Percentiles rank a stretch among this genome's conserved stretches.
These are phyloP conservation scores for Operophtera brumata DNA, from an alignment of 2,888 invertebrate genomes.

Conservation along the genomic window DNA sequence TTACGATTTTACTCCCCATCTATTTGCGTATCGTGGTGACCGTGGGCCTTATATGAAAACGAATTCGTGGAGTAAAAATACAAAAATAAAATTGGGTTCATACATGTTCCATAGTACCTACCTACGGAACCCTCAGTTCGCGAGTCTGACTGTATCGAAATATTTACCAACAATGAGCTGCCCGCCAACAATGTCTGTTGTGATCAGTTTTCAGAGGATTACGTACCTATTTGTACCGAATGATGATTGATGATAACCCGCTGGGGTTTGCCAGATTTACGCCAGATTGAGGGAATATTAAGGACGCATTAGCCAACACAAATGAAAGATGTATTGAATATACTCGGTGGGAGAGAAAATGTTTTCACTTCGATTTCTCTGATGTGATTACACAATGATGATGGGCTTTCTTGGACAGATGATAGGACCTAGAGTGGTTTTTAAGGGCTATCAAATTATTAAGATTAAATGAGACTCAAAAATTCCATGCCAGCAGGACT, in stretches of 20 bases:
- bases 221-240: slow-evolving; percentile 5
- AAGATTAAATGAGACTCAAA: no score
- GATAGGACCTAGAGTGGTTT: neutral
- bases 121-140: no score
- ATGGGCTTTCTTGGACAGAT: neutral
- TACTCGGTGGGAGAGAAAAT: slow-evolving; percentile 11
- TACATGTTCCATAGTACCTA: no score
- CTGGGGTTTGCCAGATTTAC: slow-evolving; percentile 26
- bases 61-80: no score
- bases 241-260: slow-evolving; percentile 38
- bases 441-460: no score
- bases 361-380: slow-evolving; percentile 24
- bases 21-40: no score
- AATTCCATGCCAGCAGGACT: no score
- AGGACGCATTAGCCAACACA: slow-evolving; percentile 35
- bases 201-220: slow-evolving; percentile 2
- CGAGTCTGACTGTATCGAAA: neutral
- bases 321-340: slow-evolving; percentile 27
- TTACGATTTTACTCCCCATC: no score
- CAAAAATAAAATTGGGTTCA: no score
- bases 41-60: no score
- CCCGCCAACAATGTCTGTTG: slow-evolving; percentile 4
- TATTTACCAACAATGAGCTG: neutral
- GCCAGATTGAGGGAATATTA: slow-evolving; percentile 32
- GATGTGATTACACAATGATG: slow-evolving; percentile 12